Evolutionary conservation across 2,797 vertebrate species (phyloP), one percentile per base, ranked within the genome.

Genomic region (Scleropages formosus): DNA sequence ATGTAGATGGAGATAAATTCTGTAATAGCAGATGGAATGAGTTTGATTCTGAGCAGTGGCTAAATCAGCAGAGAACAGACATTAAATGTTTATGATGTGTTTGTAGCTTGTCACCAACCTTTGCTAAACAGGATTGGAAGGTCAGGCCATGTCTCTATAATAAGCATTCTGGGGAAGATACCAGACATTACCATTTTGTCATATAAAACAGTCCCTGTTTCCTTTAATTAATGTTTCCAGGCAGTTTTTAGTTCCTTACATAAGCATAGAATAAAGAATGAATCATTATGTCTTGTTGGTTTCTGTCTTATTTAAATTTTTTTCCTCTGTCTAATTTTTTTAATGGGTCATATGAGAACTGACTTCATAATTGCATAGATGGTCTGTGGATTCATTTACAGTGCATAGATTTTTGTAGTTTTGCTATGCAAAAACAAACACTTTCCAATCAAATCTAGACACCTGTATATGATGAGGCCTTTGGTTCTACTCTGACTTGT

Each of bases 61-160:
- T 80, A 72, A 74, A 73, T 80, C 64, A 77, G 27, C 66, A 56
- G 62, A 80, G 78, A 49, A 75, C 73, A 53, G 51, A 74, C 72
- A 75, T 84, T 73, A n/a, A 68, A 58, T 60, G 66, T 82, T 82
- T 82, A 87, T 80, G 69, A 58, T 74, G 75, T 65, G 24, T 72
- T 68, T 78, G 61, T 72, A 72, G 65, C 60, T 68, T 77, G 76
- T 81, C 70, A 69, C 78, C 74, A 72, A 51, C 76, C 51, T 59
- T 51, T 61, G 39, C 74, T 66, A 51, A 78, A 74, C 58, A 70
- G 53, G 31, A 13, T 27, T 66, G 81, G 74, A 79, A 78, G 76
- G 80, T 80, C 73, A 68, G 62, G 46, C 63, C 77, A 75, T 84
- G 84, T 83, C 85, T 76, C 74, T 75, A 49, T 46, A 87, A 82